A percentile compares a stretch with the other conserved stretches of the same genome.
These are phyloP conservation scores for Trematocara caparti DNA, from an alignment of 2,797 vertebrate genomes.

Conservation along the genomic window DNA sequence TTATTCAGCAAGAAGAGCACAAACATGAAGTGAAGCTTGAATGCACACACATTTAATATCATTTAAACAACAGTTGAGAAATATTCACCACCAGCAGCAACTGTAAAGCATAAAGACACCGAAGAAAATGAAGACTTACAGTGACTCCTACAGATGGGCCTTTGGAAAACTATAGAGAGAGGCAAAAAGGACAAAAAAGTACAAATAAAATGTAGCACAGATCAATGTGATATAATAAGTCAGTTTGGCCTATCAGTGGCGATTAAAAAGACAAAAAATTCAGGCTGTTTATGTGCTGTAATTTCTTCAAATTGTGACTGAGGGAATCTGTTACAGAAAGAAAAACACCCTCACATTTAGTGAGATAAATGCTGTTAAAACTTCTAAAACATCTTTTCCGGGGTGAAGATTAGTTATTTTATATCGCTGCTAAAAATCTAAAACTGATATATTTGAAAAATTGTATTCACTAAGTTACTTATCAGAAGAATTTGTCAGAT, in stretches of 20 bases:
- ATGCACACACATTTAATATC: background rate
- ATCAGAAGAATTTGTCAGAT: background rate
- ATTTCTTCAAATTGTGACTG: background rate
- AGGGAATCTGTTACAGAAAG: background rate
- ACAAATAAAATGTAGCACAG: background rate
- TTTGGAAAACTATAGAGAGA: constrained; percentile 13
- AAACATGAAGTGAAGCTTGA: background rate
- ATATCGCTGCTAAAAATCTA: background rate
- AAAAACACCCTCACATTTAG: background rate
- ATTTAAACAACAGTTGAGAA: background rate
- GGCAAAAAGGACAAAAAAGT: background rate
- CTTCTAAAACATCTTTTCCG: background rate
- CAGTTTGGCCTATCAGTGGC: background rate
- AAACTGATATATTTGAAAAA: background rate
- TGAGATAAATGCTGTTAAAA: background rate
- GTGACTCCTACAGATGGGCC: accelerated
- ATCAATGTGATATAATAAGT: background rate
- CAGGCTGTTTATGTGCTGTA: background rate
- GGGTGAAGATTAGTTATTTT: background rate
- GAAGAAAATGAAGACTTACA: constrained; percentile 15
- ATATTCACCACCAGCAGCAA: background rate
- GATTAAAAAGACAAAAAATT: background rate
- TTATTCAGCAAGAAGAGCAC: background rate
- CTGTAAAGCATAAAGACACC: background rate
- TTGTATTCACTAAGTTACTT: background rate